Evolutionary conservation across 1,140 invertebrate species (phyloP).

Genomic region (Anadara kagoshimensis): DNA sequence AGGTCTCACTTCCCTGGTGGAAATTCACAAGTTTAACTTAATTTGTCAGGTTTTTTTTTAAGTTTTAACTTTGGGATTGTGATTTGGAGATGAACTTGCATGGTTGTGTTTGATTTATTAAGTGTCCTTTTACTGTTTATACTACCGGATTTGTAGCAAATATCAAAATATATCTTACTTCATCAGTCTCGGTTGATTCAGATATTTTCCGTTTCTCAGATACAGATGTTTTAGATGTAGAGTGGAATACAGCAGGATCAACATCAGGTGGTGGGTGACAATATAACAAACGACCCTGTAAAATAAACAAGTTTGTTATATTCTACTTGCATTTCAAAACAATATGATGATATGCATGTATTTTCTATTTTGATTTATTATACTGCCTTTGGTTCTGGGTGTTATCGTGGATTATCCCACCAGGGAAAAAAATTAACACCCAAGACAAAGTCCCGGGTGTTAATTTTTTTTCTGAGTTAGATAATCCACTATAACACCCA

Average conservation of each 20-base stretch:
- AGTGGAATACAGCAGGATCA: constrained; percentile 12
- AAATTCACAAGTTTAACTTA: too few relatives aligned
- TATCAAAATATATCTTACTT: neutral
- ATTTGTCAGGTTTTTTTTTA: too few relatives aligned
- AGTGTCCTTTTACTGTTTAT: neutral
- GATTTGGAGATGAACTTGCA: neutral
- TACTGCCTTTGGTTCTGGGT: neutral
- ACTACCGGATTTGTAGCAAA: neutral
- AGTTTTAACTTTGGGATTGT: too few relatives aligned
- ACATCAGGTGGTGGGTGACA: constrained; percentile 14
- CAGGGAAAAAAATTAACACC: neutral
- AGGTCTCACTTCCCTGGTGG: too few relatives aligned
- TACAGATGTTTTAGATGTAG: constrained; percentile 9
- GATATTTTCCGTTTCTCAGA: constrained; percentile 7
- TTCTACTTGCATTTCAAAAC: neutral
- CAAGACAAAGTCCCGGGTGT: neutral
- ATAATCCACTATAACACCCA: neutral
- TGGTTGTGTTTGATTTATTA: neutral
- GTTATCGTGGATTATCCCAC: neutral
- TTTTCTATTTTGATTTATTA: neutral
- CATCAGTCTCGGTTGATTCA: neutral
- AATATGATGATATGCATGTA: neutral
- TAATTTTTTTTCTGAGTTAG: neutral
- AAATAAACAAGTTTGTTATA: neutral
- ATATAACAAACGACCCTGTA: constrained; percentile 11